A percentile compares a stretch with the other conserved stretches of the same genome.
phyloP scores from a whole-genome alignment of 2,113 vertebrate genomes.

The Motacilla tschutschensis region DNA sequence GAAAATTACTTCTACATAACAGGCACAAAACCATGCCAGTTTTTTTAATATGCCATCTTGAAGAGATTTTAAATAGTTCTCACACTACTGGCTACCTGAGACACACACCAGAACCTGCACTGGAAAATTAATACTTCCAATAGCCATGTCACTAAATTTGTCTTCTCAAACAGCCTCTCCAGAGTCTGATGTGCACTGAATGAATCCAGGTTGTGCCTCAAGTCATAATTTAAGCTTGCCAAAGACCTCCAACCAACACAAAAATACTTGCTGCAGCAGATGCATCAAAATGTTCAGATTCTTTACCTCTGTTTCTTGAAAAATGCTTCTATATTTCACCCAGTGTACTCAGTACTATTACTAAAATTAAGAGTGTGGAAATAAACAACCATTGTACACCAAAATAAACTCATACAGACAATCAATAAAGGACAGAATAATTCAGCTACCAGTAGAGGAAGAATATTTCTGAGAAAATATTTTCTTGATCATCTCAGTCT shows the following conservation, averaged over 20 bases:
- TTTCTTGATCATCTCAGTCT: background rate
- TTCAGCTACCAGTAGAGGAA: background rate
- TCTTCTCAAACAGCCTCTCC: background rate
- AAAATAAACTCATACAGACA: background rate
- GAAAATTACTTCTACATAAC: background rate
- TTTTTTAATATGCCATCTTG: background rate
- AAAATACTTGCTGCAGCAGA: background rate
- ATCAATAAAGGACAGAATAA: background rate
- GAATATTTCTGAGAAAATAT: background rate
- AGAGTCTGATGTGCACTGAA: background rate
- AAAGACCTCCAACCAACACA: background rate
- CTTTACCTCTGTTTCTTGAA: background rate
- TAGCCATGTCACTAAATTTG: background rate
- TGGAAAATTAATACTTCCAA: conserved; percentile 3
- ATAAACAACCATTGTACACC: background rate
- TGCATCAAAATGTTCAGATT: background rate
- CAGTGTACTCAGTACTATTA: background rate
- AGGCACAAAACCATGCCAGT: background rate
- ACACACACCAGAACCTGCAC: background rate
- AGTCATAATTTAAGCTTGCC: background rate
- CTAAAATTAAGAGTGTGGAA: background rate
- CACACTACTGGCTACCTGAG: background rate
- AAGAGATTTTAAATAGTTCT: background rate
- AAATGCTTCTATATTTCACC: background rate
- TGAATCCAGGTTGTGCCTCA: background rate